A percentile compares a stretch with the other conserved stretches of the same genome.
These are phyloP conservation scores for Drosophila truncata DNA, from an alignment of 1,140 invertebrate species.

Conservation along the genomic window DNA sequence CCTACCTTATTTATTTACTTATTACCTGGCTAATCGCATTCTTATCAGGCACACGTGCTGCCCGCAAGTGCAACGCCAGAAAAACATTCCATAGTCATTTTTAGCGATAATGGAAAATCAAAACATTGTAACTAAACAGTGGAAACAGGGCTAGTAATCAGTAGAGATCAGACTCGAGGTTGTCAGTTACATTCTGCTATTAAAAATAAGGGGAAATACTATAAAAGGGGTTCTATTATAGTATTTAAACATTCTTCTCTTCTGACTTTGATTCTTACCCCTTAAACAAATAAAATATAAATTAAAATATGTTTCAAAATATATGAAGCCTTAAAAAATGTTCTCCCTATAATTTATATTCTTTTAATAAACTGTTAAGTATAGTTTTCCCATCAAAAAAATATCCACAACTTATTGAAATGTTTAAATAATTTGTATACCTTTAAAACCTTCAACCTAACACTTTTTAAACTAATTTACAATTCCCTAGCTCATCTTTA, in stretches of 20 bases:
- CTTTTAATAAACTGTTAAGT: too few relatives aligned
- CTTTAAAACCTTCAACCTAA: background rate
- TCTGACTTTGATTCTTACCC: too few relatives aligned
- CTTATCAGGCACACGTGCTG: conserved; percentile 39
- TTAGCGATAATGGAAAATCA: conserved; percentile 49
- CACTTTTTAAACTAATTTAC: background rate
- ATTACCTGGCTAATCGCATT: conserved; percentile 55
- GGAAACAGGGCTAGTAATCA: background rate
- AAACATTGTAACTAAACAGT: conserved; percentile 29
- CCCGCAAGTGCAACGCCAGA: conserved; percentile 27
- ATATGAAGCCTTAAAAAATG: background rate
- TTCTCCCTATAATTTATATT: background rate
- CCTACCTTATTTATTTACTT: conserved; percentile 15
- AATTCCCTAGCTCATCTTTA: accelerated
- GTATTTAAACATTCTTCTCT: accelerated
- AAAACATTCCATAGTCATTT: conserved; percentile 41
- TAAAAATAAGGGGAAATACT: background rate
- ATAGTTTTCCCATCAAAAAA: background rate
- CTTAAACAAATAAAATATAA: background rate
- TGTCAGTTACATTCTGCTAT: background rate
- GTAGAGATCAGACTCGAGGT: background rate
- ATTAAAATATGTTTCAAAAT: background rate
- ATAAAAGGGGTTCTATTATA: too few relatives aligned
- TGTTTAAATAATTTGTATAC: background rate
- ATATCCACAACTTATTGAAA: accelerated